Conservation (phyloP, 1,140 invertebrate genomes). For the Matsumurasca onukii region DNA sequence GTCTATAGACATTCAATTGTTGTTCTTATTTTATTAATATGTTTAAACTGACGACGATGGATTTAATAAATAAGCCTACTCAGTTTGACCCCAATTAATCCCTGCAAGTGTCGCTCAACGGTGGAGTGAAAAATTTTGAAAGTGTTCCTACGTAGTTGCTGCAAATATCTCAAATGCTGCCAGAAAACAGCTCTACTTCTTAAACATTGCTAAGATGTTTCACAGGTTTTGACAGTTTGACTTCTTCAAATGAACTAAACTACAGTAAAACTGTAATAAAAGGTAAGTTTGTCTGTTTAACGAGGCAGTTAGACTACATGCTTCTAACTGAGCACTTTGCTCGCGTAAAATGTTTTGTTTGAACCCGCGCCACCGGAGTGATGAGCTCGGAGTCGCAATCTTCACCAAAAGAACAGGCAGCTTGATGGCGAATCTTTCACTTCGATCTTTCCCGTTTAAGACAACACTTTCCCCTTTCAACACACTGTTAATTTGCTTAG, state of each 20-base stretch:
- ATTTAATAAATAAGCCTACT: conserved; percentile 2
- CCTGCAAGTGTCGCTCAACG: too few species aligned
- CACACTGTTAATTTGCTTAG: background rate
- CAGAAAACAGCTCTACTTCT: background rate
- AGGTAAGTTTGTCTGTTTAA: too few species aligned
- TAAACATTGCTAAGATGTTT: background rate
- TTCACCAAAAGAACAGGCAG: background rate
- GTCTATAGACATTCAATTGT: too few species aligned
- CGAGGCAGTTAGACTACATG: too few species aligned
- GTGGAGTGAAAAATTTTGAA: background rate
- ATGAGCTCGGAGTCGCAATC: background rate
- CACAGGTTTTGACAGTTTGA: conserved; percentile 1
- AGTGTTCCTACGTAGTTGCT: background rate
- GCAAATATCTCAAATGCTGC: background rate
- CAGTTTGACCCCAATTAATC: background rate
- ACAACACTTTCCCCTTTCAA: too few species aligned
- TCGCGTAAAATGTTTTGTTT: too few species aligned
- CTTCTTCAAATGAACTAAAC: background rate
- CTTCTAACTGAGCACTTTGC: conserved; percentile 1
- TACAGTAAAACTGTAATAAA: conserved; percentile 1
- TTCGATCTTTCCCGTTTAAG: background rate
- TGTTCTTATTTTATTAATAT: too few species aligned
- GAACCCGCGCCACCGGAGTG: too few species aligned
- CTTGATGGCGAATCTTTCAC: background rate
- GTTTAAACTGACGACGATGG: conserved; percentile 5